Evolutionary conservation across 2,797 vertebrate species (phyloP).

Genomic region (Aplochiton taeniatus): DNA sequence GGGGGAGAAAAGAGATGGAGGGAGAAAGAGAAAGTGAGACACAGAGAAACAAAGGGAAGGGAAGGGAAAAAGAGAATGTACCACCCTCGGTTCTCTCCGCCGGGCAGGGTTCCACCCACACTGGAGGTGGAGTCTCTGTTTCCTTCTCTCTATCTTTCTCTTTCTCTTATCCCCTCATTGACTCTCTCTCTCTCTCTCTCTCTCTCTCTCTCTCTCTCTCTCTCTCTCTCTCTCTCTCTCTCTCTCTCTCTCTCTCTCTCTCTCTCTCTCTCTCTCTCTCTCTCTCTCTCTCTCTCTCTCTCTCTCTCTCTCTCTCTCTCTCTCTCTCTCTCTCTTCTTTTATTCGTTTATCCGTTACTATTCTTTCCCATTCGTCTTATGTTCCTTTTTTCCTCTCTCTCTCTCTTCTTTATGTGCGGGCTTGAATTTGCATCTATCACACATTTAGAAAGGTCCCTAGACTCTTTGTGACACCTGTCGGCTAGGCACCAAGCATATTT

Average conservation of each 20-base stretch:
- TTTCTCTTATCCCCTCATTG: background rate
- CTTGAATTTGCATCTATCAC: conserved; percentile 41
- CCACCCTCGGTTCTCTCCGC: conserved; percentile 47
- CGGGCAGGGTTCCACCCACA: conserved; percentile 47
- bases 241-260: conserved; percentile 1
- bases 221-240: background rate
- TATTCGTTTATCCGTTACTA: too few relatives aligned
- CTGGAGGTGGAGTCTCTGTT: conserved; percentile 49
- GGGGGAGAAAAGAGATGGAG: background rate
- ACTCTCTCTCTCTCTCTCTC: background rate
- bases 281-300: background rate
- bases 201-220: background rate
- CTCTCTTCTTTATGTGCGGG: background rate
- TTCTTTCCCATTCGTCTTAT: background rate
- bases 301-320: conserved; percentile 1
- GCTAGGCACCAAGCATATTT: conserved; percentile 15
- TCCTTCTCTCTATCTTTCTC: background rate
- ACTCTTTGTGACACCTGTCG: conserved; percentile 31
- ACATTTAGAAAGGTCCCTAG: conserved; percentile 14
- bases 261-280: background rate
- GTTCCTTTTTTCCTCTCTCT: too few relatives aligned
- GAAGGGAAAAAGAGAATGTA: background rate
- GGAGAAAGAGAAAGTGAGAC: background rate
- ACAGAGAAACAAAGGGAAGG: background rate
- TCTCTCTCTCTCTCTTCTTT: background rate